Conservation (phyloP, 2,113 vertebrate species). For the Psettodes erumei region DNA sequence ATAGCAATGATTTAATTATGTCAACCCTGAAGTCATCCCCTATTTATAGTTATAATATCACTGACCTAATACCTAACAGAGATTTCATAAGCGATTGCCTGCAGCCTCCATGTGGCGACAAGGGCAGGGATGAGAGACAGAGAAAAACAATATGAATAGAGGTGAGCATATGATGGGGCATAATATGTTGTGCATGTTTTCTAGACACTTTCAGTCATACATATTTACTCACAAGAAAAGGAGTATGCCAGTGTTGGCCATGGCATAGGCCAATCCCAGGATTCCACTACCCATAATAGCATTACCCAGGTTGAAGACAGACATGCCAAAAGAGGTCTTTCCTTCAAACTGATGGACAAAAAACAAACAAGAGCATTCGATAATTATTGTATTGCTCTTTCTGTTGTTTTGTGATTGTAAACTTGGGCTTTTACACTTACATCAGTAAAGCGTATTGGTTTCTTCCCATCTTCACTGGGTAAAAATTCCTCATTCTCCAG, state of each 20-base stretch:
- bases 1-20: conserved; percentile 5
- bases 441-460: conserved; percentile 90
- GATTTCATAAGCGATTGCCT: not conserved
- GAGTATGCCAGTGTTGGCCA: conserved; percentile 97
- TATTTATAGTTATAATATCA: not conserved
- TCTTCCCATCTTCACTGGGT: conserved; percentile 86
- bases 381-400: not conserved
- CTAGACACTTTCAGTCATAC: too few species aligned
- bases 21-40: not conserved
- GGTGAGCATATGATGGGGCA: conserved; percentile 1
- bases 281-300: conserved; percentile 99
- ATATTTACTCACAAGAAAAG: conserved; percentile 96
- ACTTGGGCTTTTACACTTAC: conserved; percentile 76
- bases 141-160: conserved; percentile 41
- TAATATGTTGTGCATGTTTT: too few species aligned
- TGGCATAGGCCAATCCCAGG: conserved; percentile 96
- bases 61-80: not conserved
- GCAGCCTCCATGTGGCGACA: conserved; percentile 17
- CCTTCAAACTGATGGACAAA: conserved; percentile 90
- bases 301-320: conserved; percentile 97
- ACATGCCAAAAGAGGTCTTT: conserved; percentile 98
- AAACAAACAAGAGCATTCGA: not conserved
- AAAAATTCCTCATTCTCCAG: conserved; percentile 90
- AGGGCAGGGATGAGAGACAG: conserved; percentile 23
- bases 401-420: not conserved